Evolutionary conservation across 2,113 vertebrate species (phyloP).

Genomic region (Heptranchias perlo): DNA sequence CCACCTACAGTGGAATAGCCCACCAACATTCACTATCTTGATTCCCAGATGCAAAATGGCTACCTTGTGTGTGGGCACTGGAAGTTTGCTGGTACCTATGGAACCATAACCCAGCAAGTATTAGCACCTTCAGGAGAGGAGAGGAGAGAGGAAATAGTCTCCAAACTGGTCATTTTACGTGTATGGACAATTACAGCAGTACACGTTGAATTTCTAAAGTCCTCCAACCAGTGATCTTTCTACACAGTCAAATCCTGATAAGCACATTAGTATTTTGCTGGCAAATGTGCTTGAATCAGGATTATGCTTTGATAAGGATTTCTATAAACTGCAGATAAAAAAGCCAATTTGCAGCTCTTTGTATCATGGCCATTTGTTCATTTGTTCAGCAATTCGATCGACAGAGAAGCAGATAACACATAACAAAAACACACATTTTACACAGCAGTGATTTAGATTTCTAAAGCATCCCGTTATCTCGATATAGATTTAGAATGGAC

Average conservation of each 20-base stretch:
- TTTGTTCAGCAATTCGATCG: not conserved
- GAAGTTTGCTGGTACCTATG: not conserved
- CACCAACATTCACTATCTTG: not conserved
- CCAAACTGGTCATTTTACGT: not conserved
- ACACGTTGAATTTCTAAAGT: not conserved
- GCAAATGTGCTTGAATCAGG: slow-evolving; percentile 25
- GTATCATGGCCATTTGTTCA: slow-evolving; percentile 3
- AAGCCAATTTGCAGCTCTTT: slow-evolving; percentile 23
- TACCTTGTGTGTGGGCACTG: not conserved
- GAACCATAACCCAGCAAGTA: not conserved
- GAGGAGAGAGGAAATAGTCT: not conserved
- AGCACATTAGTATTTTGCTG: slow-evolving; percentile 6
- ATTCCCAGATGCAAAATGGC: not conserved
- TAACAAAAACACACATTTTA: slow-evolving; percentile 24
- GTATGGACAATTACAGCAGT: too few relatives aligned
- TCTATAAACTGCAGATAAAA: slow-evolving; percentile 33
- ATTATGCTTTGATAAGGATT: slow-evolving; percentile 27
- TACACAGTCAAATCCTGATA: not conserved
- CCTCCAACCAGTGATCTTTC: not conserved
- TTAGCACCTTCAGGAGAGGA: not conserved
- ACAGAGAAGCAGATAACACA: not conserved
- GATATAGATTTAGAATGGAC: not conserved
- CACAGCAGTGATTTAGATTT: not conserved
- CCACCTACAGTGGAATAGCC: not conserved
- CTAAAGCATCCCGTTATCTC: not conserved